Percentiles rank a stretch among this genome's conserved stretches.
These are phyloP conservation scores for Muraenolepis orangiensis DNA, from an alignment of 2,797 vertebrate genomes.

Conservation along the genomic window DNA sequence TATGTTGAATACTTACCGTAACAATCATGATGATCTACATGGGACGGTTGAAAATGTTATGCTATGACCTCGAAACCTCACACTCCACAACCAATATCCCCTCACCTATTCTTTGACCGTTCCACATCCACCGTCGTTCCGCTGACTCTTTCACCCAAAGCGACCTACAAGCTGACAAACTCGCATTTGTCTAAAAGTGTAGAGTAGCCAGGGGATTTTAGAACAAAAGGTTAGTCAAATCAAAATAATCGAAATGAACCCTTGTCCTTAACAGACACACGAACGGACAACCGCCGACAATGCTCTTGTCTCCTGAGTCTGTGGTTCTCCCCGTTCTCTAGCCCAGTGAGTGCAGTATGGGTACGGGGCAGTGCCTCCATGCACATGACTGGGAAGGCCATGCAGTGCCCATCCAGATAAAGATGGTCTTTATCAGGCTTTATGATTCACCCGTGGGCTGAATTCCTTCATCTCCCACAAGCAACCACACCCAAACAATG, in stretches of 20 bases:
- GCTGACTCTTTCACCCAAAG: not conserved
- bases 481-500: conserved; percentile 43
- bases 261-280: too few relatives aligned
- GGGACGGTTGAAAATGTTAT: not conserved
- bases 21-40: not conserved
- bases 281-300: too few relatives aligned
- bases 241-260: too few relatives aligned
- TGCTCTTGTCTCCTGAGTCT: too few relatives aligned
- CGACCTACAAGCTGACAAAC: not conserved
- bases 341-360: too few relatives aligned
- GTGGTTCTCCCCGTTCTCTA: too few relatives aligned
- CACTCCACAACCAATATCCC: too few relatives aligned
- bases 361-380: not conserved
- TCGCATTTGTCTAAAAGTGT: too few relatives aligned
- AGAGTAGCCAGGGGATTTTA: too few relatives aligned
- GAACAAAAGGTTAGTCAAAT: too few relatives aligned
- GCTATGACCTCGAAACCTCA: not conserved
- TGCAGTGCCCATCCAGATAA: conserved; percentile 49
- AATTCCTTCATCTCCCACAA: conserved; percentile 38
- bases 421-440: conserved; percentile 50
- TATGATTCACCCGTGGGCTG: conserved; percentile 34
- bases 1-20: not conserved
- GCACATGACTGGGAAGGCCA: not conserved
- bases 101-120: too few relatives aligned
- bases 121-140: too few relatives aligned